Evolutionary conservation across 2,797 vertebrate genomes (phyloP).

Genomic region (Enteromius afrohamiltoni): DNA sequence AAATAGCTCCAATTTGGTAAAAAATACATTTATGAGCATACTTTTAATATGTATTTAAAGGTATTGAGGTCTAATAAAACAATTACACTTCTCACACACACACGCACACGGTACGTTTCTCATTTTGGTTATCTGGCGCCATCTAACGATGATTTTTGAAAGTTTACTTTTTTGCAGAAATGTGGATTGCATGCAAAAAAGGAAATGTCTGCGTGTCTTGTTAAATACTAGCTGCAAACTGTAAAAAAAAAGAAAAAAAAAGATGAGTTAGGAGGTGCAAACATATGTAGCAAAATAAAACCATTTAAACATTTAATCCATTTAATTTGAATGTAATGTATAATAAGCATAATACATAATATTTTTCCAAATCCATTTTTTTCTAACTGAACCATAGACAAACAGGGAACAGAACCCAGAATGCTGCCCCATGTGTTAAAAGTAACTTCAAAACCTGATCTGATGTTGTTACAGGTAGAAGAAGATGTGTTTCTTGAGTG

Average conservation of each 20-base stretch:
- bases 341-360: not conserved
- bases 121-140: constrained; percentile 19
- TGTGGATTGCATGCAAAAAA: not conserved
- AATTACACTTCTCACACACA: not conserved
- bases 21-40: not conserved
- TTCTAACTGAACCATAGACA: not conserved
- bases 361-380: not conserved
- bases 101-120: not conserved
- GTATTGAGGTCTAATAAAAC: not conserved
- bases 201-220: not conserved
- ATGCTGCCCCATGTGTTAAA: not conserved
- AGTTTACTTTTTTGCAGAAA: not conserved
- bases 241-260: not conserved
- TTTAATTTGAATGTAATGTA: not conserved
- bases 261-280: not conserved
- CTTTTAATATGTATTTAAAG: not conserved
- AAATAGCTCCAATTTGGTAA: not conserved
- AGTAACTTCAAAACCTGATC: not conserved
- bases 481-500: constrained; percentile 2
- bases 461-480: not conserved
- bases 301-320: not conserved
- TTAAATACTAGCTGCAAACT: not conserved
- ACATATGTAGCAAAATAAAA: not conserved
- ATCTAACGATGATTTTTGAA: constrained; percentile 17
- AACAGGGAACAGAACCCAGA: too few relatives aligned